Evolutionary conservation across 2,113 vertebrate species (phyloP).

Genomic region (Chloroceryle aenea): DNA sequence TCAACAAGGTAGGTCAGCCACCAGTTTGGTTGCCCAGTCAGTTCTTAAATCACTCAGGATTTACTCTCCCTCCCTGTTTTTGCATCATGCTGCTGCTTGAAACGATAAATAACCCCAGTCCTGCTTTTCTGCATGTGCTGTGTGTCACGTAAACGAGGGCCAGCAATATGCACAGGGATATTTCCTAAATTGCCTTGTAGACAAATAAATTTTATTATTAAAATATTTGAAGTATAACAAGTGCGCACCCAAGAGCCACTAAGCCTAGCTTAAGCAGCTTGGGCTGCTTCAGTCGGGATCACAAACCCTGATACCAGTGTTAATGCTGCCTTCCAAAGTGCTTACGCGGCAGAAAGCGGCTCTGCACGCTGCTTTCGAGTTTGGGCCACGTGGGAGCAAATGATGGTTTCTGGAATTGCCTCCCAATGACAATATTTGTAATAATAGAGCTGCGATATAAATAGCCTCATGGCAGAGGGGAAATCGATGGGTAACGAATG

Average conservation of each 20-base stretch:
- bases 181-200: not conserved
- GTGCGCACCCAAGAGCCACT: not conserved
- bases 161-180: not conserved
- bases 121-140: not conserved
- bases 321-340: not conserved
- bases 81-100: not conserved
- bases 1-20: not conserved
- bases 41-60: fast-evolving
- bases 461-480: slow-evolving; percentile 20
- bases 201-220: not conserved
- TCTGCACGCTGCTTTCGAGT: not conserved
- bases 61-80: not conserved
- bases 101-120: not conserved
- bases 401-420: not conserved
- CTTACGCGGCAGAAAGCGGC: not conserved
- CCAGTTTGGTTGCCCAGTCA: not conserved
- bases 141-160: fast-evolving
- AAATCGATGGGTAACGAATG: slow-evolving; percentile 50
- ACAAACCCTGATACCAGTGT: not conserved
- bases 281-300: not conserved
- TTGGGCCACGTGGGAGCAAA: not conserved
- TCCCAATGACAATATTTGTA: slow-evolving; percentile 33
- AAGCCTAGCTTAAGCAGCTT: not conserved
- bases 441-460: slow-evolving; percentile 39
- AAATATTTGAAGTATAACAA: not conserved